Evolutionary conservation across 2,113 vertebrate genomes (phyloP).

Genomic region (Phyllostomus hastatus): DNA sequence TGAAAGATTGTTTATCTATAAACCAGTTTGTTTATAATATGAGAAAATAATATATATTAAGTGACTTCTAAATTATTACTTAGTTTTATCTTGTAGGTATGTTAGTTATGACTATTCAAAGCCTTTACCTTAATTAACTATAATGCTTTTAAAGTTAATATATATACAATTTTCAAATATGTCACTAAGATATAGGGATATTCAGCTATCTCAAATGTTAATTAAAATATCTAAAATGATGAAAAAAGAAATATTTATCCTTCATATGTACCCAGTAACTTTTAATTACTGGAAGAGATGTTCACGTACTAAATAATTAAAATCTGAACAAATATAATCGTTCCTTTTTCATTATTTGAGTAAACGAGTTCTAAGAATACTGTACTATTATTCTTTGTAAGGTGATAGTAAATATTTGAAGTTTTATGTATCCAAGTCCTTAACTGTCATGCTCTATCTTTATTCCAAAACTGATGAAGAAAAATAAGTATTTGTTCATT

Average conservation of each 20-base stretch:
- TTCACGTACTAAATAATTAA: background rate
- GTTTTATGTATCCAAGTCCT: background rate
- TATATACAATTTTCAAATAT: background rate
- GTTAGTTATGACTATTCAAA: background rate
- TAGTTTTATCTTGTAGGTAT: background rate
- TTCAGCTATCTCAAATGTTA: background rate
- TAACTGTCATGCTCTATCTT: background rate
- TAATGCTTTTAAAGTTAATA: background rate
- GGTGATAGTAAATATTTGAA: background rate
- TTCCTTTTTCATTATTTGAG: background rate
- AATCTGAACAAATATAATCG: background rate
- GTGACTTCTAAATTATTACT: background rate
- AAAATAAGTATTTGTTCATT: background rate
- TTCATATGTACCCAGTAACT: background rate
- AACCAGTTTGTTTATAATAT: background rate
- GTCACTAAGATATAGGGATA: background rate
- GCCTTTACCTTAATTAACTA: background rate
- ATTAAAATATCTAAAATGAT: background rate
- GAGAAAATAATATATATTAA: background rate
- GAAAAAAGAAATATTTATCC: background rate
- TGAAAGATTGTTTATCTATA: background rate
- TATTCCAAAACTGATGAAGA: background rate
- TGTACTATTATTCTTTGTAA: background rate
- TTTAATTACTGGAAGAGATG: background rate
- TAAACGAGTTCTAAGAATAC: background rate